Evolutionary conservation across 2,888 invertebrate genomes (phyloP).

Genomic region (Orchestes rusci): DNA sequence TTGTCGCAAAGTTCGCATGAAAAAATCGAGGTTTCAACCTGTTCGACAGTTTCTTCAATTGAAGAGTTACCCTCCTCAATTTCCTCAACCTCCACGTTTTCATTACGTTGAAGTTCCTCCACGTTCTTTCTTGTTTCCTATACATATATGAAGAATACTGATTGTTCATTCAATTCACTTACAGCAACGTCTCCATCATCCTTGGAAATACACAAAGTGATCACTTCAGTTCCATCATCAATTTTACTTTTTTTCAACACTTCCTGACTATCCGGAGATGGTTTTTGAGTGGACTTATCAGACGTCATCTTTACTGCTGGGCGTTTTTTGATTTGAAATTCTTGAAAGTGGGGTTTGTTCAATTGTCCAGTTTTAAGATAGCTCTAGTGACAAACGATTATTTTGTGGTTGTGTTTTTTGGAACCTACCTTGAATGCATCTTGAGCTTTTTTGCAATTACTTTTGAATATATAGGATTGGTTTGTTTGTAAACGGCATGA

Average conservation of each 20-base stretch:
- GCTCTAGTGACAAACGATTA: constrained; percentile 10
- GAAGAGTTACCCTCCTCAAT: background rate
- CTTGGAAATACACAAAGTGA: constrained; percentile 28
- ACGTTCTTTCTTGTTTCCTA: constrained; percentile 38
- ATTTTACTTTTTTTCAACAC: constrained; percentile 20
- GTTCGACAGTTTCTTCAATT: constrained; percentile 1
- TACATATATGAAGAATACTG: too few relatives aligned
- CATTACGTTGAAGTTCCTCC: too few relatives aligned
- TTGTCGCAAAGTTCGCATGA: constrained; percentile 63
- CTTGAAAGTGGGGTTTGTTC: constrained; percentile 9
- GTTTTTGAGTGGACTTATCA: background rate
- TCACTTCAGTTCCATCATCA: constrained; percentile 28
- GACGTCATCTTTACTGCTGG: background rate
- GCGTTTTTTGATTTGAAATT: background rate
- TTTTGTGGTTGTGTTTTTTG: background rate
- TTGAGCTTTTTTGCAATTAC: constrained; percentile 68
- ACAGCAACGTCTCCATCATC: too few relatives aligned
- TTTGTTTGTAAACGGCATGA: constrained; percentile 62
- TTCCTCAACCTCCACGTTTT: constrained; percentile 7
- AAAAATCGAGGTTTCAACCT: constrained; percentile 20
- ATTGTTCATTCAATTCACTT: too few relatives aligned
- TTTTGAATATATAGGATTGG: constrained; percentile 65
- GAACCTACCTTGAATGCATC: constrained; percentile 54
- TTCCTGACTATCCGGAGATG: background rate
- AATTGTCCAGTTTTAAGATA: constrained; percentile 16